Percentiles rank a stretch among this genome's conserved stretches.
These are phyloP conservation scores for Allenopithecus nigroviridis DNA, from an alignment of 2,797 vertebrate genomes.

Conservation along the genomic window DNA sequence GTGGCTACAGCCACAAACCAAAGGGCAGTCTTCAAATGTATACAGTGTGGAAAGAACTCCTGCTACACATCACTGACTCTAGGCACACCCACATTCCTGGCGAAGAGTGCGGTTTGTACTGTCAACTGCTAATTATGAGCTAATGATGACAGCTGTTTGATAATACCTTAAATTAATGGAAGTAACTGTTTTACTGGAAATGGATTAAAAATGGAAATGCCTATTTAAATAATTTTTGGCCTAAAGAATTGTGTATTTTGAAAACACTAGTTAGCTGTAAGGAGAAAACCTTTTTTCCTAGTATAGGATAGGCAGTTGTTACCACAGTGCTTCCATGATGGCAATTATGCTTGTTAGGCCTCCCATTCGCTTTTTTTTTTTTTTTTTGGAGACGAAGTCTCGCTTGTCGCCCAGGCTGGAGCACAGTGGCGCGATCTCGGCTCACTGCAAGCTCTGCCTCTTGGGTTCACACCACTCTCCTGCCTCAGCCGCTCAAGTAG, in stretches of 20 bases:
- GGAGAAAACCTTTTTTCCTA: neutral
- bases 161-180: neutral
- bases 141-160: neutral
- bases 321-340: neutral
- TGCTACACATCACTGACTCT: neutral
- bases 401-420: neutral
- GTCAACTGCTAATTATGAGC: neutral
- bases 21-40: constrained; percentile 44
- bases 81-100: neutral
- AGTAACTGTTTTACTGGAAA: neutral
- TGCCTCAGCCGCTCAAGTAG: too few species aligned
- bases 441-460: neutral
- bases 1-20: constrained; percentile 47
- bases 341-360: neutral
- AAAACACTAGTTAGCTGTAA: neutral
- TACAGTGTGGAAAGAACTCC: neutral
- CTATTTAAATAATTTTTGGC: neutral
- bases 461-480: too few species aligned
- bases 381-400: neutral
- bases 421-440: accelerated
- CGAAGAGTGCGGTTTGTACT: neutral
- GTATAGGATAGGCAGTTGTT: neutral
- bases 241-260: neutral
- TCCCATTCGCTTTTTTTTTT: neutral
- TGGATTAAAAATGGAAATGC: neutral